phyloP scores from a whole-genome alignment of 2,888 invertebrate species.

The Micropterix aruncella region DNA sequence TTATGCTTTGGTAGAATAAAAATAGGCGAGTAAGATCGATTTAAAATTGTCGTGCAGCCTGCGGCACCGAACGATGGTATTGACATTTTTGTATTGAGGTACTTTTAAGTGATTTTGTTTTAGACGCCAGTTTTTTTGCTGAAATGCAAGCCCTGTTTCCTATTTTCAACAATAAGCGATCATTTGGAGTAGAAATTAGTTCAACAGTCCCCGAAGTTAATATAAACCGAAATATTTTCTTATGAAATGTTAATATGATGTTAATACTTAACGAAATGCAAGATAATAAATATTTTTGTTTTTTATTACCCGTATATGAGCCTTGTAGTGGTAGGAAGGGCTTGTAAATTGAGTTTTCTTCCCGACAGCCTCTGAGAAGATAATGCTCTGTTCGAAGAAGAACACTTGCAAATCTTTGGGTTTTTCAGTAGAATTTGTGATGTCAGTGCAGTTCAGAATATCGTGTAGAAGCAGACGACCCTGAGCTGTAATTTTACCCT shows the following conservation, averaged over 20 bases:
- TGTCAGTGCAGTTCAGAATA: slow-evolving; percentile 56
- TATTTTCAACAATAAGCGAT: too few relatives aligned
- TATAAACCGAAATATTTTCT: too few relatives aligned
- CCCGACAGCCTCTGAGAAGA: slow-evolving; percentile 89
- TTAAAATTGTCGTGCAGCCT: too few relatives aligned
- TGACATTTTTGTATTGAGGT: too few relatives aligned
- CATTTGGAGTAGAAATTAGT: too few relatives aligned
- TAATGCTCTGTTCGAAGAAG: slow-evolving; percentile 95
- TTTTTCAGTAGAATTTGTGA: slow-evolving; percentile 23
- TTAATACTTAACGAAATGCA: neutral
- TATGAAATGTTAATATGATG: neutral
- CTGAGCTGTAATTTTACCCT: slow-evolving; percentile 95
- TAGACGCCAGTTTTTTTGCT: too few relatives aligned
- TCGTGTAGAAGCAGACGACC: slow-evolving; percentile 89
- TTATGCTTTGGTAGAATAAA: too few relatives aligned
- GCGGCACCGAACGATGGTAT: too few relatives aligned
- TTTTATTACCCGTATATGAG: slow-evolving; percentile 86
- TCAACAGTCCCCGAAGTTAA: too few relatives aligned
- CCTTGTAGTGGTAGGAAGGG: slow-evolving; percentile 90
- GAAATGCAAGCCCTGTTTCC: too few relatives aligned
- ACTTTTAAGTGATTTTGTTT: too few relatives aligned
- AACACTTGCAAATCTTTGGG: slow-evolving; percentile 86
- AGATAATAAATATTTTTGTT: slow-evolving; percentile 31
- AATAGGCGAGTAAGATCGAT: too few relatives aligned
- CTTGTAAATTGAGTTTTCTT: slow-evolving; percentile 85